Conservation (phyloP, 2,113 vertebrate genomes). For the Chionomys nivalis region DNA sequence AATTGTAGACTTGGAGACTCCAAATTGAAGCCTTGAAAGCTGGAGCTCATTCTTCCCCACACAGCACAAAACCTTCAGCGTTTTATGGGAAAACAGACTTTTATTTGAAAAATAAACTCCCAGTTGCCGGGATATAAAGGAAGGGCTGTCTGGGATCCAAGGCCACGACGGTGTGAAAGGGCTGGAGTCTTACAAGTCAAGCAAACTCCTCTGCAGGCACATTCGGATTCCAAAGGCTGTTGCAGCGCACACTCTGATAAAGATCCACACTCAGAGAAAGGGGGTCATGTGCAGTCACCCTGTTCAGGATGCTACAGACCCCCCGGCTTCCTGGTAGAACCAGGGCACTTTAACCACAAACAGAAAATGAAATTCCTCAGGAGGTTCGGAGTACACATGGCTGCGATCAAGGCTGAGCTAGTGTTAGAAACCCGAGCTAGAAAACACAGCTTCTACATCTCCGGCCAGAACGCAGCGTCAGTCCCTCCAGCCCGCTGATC, state of each 20-base stretch:
- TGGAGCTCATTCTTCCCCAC: constrained; percentile 5
- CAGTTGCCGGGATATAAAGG: constrained; percentile 32
- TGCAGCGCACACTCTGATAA: background rate
- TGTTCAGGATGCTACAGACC: background rate
- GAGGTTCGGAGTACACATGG: background rate
- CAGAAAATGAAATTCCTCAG: background rate
- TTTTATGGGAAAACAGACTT: constrained; percentile 59
- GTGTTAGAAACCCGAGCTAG: background rate
- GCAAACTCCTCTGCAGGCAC: background rate
- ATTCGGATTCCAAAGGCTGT: background rate
- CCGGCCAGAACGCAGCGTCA: background rate
- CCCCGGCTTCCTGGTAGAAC: fast-evolving
- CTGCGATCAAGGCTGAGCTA: background rate
- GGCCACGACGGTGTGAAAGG: background rate
- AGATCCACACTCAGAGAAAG: fast-evolving
- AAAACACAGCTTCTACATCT: background rate
- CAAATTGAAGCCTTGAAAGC: constrained; percentile 22
- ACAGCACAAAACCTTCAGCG: background rate
- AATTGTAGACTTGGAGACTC: background rate
- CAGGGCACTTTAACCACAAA: fast-evolving
- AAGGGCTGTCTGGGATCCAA: constrained; percentile 4
- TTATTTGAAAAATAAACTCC: constrained; percentile 67
- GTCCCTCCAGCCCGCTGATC: background rate
- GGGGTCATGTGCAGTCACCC: fast-evolving
- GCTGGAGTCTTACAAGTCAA: constrained; percentile 18